A percentile compares a stretch with the other conserved stretches of the same genome.
Evolutionary conservation across 2,888 invertebrate genomes (phyloP).

Genomic region (Apeira syringaria): DNA sequence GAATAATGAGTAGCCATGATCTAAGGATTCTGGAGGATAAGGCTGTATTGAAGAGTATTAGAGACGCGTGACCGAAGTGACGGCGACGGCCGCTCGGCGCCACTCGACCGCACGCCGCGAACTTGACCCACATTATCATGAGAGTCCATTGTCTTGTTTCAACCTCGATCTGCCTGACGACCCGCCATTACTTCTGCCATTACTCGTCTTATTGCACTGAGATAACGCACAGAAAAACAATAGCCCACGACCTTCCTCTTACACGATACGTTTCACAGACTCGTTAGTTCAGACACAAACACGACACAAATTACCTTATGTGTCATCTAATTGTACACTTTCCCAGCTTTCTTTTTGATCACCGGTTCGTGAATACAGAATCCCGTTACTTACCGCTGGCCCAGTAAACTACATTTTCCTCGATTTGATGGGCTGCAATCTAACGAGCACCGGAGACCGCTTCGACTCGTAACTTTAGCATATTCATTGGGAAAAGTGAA

Average conservation of each 20-base stretch:
- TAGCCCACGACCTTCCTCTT: constrained; percentile 38
- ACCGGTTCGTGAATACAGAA: constrained; percentile 54
- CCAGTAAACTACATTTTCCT: constrained; percentile 66
- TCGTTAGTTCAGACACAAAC: constrained; percentile 31
- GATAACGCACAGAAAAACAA: constrained; percentile 36
- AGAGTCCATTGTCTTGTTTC: constrained; percentile 68
- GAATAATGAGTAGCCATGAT: too few relatives aligned
- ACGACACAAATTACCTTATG: constrained; percentile 38
- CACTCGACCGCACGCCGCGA: constrained; percentile 54
- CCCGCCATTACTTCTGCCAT: constrained; percentile 49
- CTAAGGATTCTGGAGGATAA: too few relatives aligned
- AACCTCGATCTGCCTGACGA: constrained; percentile 61
- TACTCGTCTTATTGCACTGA: constrained; percentile 44
- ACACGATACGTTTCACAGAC: constrained; percentile 21
- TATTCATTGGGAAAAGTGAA: constrained; percentile 31
- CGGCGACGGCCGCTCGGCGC: constrained; percentile 27
- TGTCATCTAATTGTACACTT: constrained; percentile 69
- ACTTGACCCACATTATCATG: constrained; percentile 75
- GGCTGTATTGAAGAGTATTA: constrained; percentile 16
- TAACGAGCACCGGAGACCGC: constrained; percentile 22
- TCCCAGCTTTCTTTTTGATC: constrained; percentile 75
- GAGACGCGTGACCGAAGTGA: constrained; percentile 47
- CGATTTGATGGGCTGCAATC: constrained; percentile 39
- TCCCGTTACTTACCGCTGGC: constrained; percentile 69
- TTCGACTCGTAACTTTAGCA: constrained; percentile 17